Base-by-base conservation (phyloP, 2,113 vertebrate species). In the Hydropotes inermis region DNA sequence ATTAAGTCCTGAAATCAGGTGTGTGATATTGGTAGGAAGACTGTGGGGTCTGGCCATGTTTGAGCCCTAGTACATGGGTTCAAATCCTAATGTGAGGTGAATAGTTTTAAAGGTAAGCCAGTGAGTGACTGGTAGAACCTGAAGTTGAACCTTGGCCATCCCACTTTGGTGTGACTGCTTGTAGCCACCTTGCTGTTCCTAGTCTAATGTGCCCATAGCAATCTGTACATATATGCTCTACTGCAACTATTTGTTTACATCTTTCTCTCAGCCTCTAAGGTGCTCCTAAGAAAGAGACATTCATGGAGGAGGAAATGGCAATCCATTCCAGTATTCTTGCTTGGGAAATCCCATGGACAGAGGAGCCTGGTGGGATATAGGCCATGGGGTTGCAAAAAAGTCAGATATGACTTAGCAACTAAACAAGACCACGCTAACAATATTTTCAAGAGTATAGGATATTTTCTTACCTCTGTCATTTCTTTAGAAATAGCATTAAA, bases 181-280 rank as follows among this genome's bases (percentile, higher is more conserved):
- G 88, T 79, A 84, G 70, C 19, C 87, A 61, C 47, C 14, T 33
- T 83, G 17, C 43, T 64, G 13, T 95, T 83, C 70, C 43, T 50
- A 39, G 10, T 39, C 43, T 84, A 79, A 87, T 5, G 6, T 60
- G 30, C 52, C 78, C 67, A 67, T 2, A 89, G 55, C 70, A 89
- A 67, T 87, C 47, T 70, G 5, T 95, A 55, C 23, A 52, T 39
- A 60, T 33, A 91, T 81, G 0, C 9, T 74, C 15, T 67, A 64
- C 30, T 84, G 12, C 14, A 78, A 67, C 43, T 96, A 57, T 89
- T 93, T 96, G 45, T 81, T 96, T 95, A 89, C 64, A 57, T 92
- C 19, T 84, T 93, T 90, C 86, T 82, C 28, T 70, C 15, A 87
- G 58, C 43, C 43, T 83, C 70, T 81, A 25, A 82, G 57, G 33